phyloP scores from a whole-genome alignment of 92 coral and sea anemone genomes.

The Heteractis magnifica region DNA sequence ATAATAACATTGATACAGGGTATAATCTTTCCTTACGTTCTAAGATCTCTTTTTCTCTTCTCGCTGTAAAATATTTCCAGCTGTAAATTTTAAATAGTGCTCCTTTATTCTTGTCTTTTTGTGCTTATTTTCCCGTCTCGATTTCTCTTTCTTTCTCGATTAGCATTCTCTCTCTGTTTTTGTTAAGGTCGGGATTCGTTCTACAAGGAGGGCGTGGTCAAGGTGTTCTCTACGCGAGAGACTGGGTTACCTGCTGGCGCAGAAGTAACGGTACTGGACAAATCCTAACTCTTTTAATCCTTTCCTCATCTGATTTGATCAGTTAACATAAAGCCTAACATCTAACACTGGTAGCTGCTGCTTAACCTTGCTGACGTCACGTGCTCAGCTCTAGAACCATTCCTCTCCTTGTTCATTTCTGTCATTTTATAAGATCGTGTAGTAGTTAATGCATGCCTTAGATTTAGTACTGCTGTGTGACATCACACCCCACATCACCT shows the following conservation, averaged over 20 bases:
- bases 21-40: neutral
- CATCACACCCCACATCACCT: no score
- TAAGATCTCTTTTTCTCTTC: neutral
- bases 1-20: neutral
- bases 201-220: slow-evolving; percentile 74
- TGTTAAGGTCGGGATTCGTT: slow-evolving; percentile 38
- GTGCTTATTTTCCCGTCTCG: neutral
- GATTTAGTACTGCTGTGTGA: no score
- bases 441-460: no score
- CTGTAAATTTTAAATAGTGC: neutral
- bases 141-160: slow-evolving; percentile 11
- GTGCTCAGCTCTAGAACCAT: neutral
- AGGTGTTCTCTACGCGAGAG: slow-evolving; percentile 87
- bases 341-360: neutral
- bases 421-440: no score
- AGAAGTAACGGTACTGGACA: slow-evolving; percentile 75
- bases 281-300: neutral
- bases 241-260: slow-evolving; percentile 91
- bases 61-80: slow-evolving; percentile 2
- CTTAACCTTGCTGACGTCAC: neutral
- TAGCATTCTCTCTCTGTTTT: slow-evolving; percentile 18
- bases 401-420: no score
- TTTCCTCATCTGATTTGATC: neutral
- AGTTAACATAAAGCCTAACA: neutral
- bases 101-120: slow-evolving; percentile 5